Conservation (phyloP, 37 sponge, comb jelly and placozoan species). For the Cladorhizidae sp. region DNA sequence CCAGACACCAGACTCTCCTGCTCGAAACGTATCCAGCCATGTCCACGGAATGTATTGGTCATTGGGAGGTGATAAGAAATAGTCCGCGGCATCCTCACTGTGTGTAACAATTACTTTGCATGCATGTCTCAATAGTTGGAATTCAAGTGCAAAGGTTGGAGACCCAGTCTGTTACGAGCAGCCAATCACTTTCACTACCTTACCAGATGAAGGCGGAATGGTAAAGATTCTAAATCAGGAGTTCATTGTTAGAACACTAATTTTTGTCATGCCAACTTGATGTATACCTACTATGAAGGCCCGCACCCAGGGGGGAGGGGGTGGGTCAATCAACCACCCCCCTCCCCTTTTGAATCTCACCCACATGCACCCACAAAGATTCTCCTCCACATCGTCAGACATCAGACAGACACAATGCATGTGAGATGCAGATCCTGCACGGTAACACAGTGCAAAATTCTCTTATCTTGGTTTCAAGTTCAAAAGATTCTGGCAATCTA, state of each 20-base stretch:
- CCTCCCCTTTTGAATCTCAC: no score
- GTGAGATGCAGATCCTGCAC: no score
- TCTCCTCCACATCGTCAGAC: no score
- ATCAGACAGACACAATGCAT: no score
- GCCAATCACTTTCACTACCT: constrained; percentile 74
- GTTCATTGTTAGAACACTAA: neutral
- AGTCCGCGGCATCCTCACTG: neutral
- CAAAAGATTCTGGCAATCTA: no score
- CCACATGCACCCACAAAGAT: no score
- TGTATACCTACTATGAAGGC: no score
- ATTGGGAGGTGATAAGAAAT: constrained; percentile 67
- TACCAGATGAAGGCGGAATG: constrained; percentile 87
- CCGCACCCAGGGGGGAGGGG: no score
- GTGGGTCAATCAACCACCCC: no score
- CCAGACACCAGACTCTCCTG: constrained; percentile 63
- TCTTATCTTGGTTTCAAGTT: no score
- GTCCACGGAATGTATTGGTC: constrained; percentile 86
- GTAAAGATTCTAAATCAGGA: constrained; percentile 13
- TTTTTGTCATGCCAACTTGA: no score
- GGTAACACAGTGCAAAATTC: no score
- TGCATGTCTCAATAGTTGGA: constrained; percentile 25
- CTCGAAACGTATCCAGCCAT: constrained; percentile 66
- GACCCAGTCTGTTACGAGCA: constrained; percentile 89
- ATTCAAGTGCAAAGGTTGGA: constrained; percentile 38
- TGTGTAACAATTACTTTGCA: neutral